Evolutionary conservation across 2,888 invertebrate genomes (phyloP).

Genomic region (Rhodophaea formosa): DNA sequence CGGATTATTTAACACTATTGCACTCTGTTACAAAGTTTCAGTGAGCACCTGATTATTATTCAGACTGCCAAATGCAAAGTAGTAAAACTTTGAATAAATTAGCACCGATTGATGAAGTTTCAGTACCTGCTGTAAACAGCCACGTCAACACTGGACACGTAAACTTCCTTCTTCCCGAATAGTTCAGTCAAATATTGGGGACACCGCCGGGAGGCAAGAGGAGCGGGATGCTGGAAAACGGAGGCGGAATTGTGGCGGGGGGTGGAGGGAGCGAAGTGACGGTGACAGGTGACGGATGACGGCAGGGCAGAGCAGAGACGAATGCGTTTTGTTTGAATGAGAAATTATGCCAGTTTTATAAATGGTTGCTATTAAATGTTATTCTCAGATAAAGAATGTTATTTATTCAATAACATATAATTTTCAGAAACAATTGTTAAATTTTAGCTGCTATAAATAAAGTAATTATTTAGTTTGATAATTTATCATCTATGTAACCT

Average conservation of each 20-base stretch:
- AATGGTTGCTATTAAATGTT: too few relatives aligned
- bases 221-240: not conserved
- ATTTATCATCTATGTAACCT: too few relatives aligned
- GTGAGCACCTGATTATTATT: not conserved
- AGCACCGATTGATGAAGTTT: conserved; percentile 18
- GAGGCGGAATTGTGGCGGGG: conserved; percentile 5
- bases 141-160: conserved; percentile 69
- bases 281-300: too few relatives aligned
- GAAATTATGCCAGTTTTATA: too few relatives aligned
- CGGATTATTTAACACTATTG: not conserved
- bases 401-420: too few relatives aligned
- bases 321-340: too few relatives aligned
- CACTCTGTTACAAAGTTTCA: not conserved
- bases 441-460: too few relatives aligned
- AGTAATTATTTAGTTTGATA: too few relatives aligned
- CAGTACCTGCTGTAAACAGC: conserved; percentile 41
- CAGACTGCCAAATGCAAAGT: not conserved
- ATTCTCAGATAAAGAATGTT: too few relatives aligned
- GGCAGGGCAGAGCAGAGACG: too few relatives aligned
- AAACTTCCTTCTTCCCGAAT: conserved; percentile 57
- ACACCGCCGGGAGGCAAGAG: conserved; percentile 35
- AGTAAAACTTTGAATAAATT: not conserved
- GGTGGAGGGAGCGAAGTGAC: not conserved
- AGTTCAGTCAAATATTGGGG: conserved; percentile 29
- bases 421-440: too few relatives aligned